Evolutionary conservation across 2,888 invertebrate species (phyloP).

Genomic region (Mylabris sibirica): DNA sequence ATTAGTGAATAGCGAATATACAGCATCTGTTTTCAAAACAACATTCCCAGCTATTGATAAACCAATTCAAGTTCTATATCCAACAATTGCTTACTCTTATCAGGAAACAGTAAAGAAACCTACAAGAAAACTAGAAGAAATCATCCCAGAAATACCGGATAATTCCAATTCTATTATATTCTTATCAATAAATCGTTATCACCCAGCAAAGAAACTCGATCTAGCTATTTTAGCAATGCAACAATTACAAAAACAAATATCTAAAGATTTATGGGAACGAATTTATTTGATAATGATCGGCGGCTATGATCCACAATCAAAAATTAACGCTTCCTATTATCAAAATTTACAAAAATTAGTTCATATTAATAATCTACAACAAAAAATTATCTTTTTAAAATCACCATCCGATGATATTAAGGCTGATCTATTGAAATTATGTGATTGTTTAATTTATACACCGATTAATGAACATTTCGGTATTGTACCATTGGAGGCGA

Average conservation of each 20-base stretch:
- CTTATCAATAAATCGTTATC: slow-evolving; percentile 96
- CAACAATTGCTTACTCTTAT: slow-evolving; percentile 77
- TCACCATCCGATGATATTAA: slow-evolving; percentile 90
- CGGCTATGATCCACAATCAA: slow-evolving; percentile 90
- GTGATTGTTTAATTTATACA: slow-evolving; percentile 89
- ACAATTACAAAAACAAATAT: slow-evolving; percentile 66
- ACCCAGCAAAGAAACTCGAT: slow-evolving; percentile 93
- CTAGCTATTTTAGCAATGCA: slow-evolving; percentile 85
- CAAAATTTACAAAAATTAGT: slow-evolving; percentile 76
- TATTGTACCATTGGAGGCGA: slow-evolving; percentile 98
- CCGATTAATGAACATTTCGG: slow-evolving; percentile 98
- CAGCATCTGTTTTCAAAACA: slow-evolving; percentile 84
- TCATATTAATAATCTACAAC: slow-evolving; percentile 69
- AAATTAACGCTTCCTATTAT: slow-evolving; percentile 87
- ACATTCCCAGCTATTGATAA: slow-evolving; percentile 80
- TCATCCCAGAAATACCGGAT: slow-evolving; percentile 61
- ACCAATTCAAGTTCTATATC: slow-evolving; percentile 84
- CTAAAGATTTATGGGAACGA: slow-evolving; percentile 67
- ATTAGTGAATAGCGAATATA: slow-evolving; percentile 95
- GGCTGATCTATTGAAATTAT: slow-evolving; percentile 75
- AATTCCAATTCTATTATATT: slow-evolving; percentile 70
- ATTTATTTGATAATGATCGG: slow-evolving; percentile 94
- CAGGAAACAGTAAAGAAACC: slow-evolving; percentile 51
- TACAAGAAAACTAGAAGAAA: slow-evolving; percentile 63
- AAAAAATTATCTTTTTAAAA: slow-evolving; percentile 82